A percentile compares a stretch with the other conserved stretches of the same genome.
Evolutionary conservation across 2,888 invertebrate genomes (phyloP).

Genomic region (Noctua janthe): DNA sequence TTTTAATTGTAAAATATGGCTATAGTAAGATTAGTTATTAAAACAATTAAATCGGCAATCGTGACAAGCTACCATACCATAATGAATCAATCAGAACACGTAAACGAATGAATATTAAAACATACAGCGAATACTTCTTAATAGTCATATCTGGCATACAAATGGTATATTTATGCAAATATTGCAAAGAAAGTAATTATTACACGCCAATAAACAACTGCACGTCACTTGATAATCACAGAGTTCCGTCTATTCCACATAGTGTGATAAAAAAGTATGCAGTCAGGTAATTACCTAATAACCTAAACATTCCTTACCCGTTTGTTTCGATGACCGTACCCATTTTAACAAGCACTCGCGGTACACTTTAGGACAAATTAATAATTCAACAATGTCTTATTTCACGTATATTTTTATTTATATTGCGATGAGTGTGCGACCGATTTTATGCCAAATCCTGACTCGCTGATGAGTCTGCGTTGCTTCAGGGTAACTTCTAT

Average conservation of each 20-base stretch:
- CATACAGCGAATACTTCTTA: slow-evolving; percentile 18
- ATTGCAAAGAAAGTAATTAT: slow-evolving; percentile 44
- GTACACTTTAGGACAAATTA: slow-evolving; percentile 67
- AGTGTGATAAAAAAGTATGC: slow-evolving; percentile 21
- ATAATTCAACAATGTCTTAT: slow-evolving; percentile 65
- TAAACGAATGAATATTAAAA: slow-evolving; percentile 20
- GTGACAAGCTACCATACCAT: not conserved
- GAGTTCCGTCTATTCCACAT: slow-evolving; percentile 28
- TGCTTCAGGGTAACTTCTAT: slow-evolving; percentile 62
- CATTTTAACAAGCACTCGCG: slow-evolving; percentile 74
- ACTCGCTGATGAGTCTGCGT: slow-evolving; percentile 68
- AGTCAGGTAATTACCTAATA: slow-evolving; percentile 31
- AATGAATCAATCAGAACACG: slow-evolving; percentile 29
- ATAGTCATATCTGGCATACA: slow-evolving; percentile 26
- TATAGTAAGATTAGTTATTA: not conserved
- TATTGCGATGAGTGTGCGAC: slow-evolving; percentile 71
- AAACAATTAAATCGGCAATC: not conserved
- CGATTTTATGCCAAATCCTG: slow-evolving; percentile 77
- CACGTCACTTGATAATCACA: slow-evolving; percentile 39
- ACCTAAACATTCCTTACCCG: slow-evolving; percentile 77
- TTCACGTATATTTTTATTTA: slow-evolving; percentile 70
- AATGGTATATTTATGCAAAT: slow-evolving; percentile 43
- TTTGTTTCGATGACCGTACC: slow-evolving; percentile 78
- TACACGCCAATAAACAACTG: slow-evolving; percentile 37
- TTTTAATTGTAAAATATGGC: not conserved